Evolutionary conservation across 2,888 invertebrate species (phyloP).

Genomic region (Phengaris alcon): DNA sequence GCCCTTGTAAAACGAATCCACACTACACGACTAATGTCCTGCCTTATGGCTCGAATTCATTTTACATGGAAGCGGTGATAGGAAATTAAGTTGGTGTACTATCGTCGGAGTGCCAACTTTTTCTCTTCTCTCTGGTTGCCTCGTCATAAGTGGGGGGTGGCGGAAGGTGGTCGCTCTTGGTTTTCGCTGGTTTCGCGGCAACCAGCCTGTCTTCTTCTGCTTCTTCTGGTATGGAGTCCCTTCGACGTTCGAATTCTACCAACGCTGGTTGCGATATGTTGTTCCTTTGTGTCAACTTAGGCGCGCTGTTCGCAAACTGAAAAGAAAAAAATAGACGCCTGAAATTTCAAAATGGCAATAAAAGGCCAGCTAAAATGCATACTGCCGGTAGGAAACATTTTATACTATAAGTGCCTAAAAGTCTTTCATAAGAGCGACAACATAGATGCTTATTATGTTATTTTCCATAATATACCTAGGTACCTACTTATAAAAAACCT

Average conservation of each 20-base stretch:
- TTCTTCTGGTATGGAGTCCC: constrained; percentile 83
- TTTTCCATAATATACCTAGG: background rate
- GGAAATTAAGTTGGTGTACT: constrained; percentile 64
- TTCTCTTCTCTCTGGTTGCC: constrained; percentile 65
- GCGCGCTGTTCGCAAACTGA: constrained; percentile 81
- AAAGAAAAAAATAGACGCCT: constrained; percentile 37
- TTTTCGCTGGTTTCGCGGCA: constrained; percentile 55
- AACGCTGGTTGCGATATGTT: constrained; percentile 81
- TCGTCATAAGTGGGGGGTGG: constrained; percentile 69
- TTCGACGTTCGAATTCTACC: constrained; percentile 78
- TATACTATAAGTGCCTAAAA: no score
- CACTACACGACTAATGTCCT: background rate
- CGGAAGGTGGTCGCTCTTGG: constrained; percentile 62
- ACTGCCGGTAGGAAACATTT: no score
- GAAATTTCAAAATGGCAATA: no score
- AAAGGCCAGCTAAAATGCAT: no score
- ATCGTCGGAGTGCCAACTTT: constrained; percentile 77
- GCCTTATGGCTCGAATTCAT: background rate
- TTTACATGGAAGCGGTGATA: background rate
- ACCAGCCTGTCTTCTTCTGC: constrained; percentile 69
- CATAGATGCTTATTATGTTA: no score
- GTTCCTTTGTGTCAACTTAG: constrained; percentile 79
- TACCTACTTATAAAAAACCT: no score
- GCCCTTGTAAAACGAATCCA: constrained; percentile 1
- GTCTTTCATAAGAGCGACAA: no score